Evolutionary conservation across 2,113 vertebrate species (phyloP).

Genomic region (Atrichornis clamosus): DNA sequence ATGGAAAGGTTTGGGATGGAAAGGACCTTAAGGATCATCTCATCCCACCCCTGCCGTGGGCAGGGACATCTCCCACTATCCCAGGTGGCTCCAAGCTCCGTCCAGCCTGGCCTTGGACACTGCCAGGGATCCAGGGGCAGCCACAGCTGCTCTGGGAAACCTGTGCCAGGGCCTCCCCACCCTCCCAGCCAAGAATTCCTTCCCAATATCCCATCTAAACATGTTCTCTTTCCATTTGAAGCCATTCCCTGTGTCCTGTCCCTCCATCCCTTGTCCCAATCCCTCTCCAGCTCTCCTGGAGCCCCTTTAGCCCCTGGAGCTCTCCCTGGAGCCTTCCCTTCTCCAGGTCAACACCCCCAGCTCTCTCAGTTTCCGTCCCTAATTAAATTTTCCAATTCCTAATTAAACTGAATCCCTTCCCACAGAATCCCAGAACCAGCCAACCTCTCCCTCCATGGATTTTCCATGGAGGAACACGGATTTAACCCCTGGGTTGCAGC

Average conservation of each 20-base stretch:
- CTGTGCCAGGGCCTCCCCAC: background rate
- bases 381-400: background rate
- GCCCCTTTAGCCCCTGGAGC: background rate
- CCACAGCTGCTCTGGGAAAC: background rate
- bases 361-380: background rate
- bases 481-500: background rate
- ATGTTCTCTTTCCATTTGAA: too few species aligned
- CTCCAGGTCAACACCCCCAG: fast-evolving
- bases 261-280: background rate
- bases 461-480: background rate
- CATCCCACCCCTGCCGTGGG: background rate
- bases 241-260: too few species aligned
- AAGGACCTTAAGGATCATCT: background rate
- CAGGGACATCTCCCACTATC: background rate
- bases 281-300: background rate
- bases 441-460: background rate
- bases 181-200: background rate
- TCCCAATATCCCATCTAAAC: too few species aligned
- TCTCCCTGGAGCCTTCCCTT: fast-evolving
- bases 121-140: background rate
- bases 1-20: background rate
- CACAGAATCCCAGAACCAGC: background rate
- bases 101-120: background rate
- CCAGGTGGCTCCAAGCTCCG: background rate
- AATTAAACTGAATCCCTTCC: background rate